Evolutionary conservation across 2,113 vertebrate genomes (phyloP).

Genomic region (Pseudorectes ferrugineus): DNA sequence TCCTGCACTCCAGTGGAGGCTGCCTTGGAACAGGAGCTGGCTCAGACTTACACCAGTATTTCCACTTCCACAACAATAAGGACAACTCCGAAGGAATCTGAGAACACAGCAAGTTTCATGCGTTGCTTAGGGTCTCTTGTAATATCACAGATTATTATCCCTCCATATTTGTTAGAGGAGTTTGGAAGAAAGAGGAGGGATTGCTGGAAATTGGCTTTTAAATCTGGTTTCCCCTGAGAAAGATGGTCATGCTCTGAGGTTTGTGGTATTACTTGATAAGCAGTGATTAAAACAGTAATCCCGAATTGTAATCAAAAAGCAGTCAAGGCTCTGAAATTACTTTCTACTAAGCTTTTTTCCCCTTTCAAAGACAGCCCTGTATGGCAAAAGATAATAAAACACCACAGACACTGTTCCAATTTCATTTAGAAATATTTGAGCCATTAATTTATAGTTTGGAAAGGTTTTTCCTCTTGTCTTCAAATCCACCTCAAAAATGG

Average conservation of each 20-base stretch:
- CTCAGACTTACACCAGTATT: background rate
- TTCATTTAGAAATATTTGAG: background rate
- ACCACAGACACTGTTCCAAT: background rate
- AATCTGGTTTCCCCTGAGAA: slow-evolving; percentile 39
- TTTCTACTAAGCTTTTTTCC: slow-evolving; percentile 41
- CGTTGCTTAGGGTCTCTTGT: background rate
- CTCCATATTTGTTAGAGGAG: background rate
- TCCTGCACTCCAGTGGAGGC: background rate
- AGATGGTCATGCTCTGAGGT: slow-evolving; percentile 42
- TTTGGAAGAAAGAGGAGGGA: background rate
- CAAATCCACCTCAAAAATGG: background rate
- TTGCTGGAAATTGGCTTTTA: slow-evolving; percentile 50
- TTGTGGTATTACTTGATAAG: slow-evolving; percentile 44
- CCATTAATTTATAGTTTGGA: background rate
- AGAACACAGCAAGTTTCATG: background rate
- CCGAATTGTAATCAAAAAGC: slow-evolving; percentile 37
- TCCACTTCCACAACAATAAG: background rate
- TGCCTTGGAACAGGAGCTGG: background rate
- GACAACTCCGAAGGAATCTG: background rate
- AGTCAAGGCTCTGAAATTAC: slow-evolving; percentile 46
- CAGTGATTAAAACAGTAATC: slow-evolving; percentile 45
- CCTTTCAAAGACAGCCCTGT: slow-evolving; percentile 10
- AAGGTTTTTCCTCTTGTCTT: slow-evolving; percentile 1
- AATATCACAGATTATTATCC: slow-evolving; percentile 3
- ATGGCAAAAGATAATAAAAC: slow-evolving; percentile 11